These are phyloP conservation scores for Calyptommatus sinebrachiatus DNA, from an alignment of 2,113 vertebrate genomes.

Conservation along the genomic window DNA sequence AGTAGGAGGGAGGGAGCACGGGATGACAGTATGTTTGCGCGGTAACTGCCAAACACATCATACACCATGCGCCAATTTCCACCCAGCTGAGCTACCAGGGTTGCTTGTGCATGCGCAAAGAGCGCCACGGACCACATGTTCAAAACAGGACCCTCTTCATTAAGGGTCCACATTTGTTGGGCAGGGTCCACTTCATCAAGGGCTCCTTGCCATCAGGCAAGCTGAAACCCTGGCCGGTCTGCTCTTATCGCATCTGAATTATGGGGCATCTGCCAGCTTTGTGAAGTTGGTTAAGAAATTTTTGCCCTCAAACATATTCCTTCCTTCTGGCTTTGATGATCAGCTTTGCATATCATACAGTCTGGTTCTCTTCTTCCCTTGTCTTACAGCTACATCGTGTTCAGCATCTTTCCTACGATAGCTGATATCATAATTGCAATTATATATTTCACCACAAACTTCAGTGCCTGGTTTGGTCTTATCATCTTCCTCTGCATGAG, in stretches of 20 bases:
- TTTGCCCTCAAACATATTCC: not conserved
- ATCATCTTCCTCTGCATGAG: slow-evolving; percentile 94
- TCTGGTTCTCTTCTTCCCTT: not conserved
- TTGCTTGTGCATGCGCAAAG: too few species aligned
- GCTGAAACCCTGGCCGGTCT: too few species aligned
- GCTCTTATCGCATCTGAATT: fast-evolving
- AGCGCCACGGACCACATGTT: too few species aligned
- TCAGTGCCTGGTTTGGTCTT: slow-evolving; percentile 96
- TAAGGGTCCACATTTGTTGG: too few species aligned
- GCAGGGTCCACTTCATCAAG: too few species aligned
- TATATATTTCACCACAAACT: slow-evolving; percentile 87
- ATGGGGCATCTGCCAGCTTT: fast-evolving
- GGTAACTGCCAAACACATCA: too few species aligned
- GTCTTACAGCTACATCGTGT: slow-evolving; percentile 86
- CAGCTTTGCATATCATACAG: not conserved
- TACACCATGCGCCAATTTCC: too few species aligned
- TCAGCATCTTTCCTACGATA: slow-evolving; percentile 92
- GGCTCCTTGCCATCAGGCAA: too few species aligned
- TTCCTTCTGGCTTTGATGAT: not conserved
- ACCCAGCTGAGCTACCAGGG: too few species aligned
- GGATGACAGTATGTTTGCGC: too few species aligned
- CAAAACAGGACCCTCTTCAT: too few species aligned
- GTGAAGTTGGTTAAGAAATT: not conserved
- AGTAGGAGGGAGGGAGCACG: too few species aligned
- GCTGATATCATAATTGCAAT: slow-evolving; percentile 91